Conservation (phyloP, 2,888 invertebrate species). For the Lucinisca nassula region DNA sequence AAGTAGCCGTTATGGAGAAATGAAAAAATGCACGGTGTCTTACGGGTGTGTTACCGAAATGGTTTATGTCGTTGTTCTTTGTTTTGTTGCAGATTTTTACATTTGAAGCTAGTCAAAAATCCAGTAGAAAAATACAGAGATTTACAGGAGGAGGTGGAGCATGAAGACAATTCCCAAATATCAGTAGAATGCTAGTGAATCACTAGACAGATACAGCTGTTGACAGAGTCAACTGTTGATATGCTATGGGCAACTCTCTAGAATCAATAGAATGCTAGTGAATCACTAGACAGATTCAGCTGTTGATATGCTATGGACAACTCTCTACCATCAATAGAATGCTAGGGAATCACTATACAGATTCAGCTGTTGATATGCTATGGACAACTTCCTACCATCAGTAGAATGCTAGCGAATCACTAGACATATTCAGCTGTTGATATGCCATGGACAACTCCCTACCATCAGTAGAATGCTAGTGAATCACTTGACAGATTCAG, state of each 20-base stretch:
- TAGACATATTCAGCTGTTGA: too few relatives aligned
- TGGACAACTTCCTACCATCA: neutral
- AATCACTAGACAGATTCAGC: neutral
- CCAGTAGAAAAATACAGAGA: slow-evolving; percentile 2
- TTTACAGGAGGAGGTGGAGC: slow-evolving; percentile 15
- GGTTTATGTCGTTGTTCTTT: too few relatives aligned
- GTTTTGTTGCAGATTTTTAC: slow-evolving; percentile 25
- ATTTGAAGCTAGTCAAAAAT: slow-evolving; percentile 7
- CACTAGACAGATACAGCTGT: slow-evolving; percentile 8
- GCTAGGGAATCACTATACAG: neutral
- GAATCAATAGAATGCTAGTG: neutral
- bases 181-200: neutral
- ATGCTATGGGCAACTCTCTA: neutral
- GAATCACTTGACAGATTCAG: too few relatives aligned
- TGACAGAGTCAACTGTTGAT: slow-evolving; percentile 1
- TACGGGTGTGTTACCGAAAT: too few relatives aligned
- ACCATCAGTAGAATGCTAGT: too few relatives aligned
- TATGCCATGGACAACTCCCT: too few relatives aligned
- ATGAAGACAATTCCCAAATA: neutral
- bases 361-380: neutral
- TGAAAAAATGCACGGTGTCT: too few relatives aligned
- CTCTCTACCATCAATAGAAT: neutral
- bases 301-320: neutral
- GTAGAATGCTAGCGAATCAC: neutral
- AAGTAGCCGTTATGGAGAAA: too few relatives aligned